Evolutionary conservation across 1,140 invertebrate species (phyloP).

Genomic region (Proctacanthus coquilletti): DNA sequence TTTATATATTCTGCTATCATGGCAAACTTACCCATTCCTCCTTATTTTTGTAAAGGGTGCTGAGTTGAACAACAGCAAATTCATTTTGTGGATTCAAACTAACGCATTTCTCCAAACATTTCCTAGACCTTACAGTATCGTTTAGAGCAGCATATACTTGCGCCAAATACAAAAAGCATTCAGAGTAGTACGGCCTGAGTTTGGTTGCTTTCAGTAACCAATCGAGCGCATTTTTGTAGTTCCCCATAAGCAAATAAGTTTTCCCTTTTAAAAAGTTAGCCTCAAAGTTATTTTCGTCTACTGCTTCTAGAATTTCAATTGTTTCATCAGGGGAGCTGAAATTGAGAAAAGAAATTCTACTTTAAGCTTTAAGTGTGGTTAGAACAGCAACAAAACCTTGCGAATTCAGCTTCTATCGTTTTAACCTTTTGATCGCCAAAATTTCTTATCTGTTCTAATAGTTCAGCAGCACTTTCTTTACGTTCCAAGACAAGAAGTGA

Average conservation of each 20-base stretch:
- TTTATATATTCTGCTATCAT: too few species aligned
- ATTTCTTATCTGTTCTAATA: too few species aligned
- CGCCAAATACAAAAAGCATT: conserved; percentile 61
- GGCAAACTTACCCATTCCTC: conserved; percentile 40
- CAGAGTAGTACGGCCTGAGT: conserved; percentile 49
- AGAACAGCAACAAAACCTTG: too few species aligned
- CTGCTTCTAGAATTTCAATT: conserved; percentile 35
- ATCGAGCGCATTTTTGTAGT: conserved; percentile 44
- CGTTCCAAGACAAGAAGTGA: too few species aligned
- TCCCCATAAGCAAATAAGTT: conserved; percentile 43
- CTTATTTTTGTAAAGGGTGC: conserved; percentile 52
- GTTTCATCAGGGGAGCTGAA: conserved; percentile 28
- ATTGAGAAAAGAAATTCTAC: too few species aligned
- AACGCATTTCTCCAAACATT: conserved; percentile 71
- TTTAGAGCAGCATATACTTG: conserved; percentile 48
- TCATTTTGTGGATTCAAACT: conserved; percentile 50
- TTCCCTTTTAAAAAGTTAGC: conserved; percentile 44
- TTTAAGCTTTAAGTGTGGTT: too few species aligned
- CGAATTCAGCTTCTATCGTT: too few species aligned
- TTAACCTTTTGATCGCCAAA: too few species aligned
- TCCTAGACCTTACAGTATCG: conserved; percentile 49
- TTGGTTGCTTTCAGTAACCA: conserved; percentile 59
- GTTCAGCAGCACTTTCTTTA: too few species aligned
- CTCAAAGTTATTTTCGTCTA: conserved; percentile 33
- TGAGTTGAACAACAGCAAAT: conserved; percentile 53